Evolutionary conservation across 2,797 vertebrate genomes (phyloP).

Genomic region (Sebastes kiyomatsui): DNA sequence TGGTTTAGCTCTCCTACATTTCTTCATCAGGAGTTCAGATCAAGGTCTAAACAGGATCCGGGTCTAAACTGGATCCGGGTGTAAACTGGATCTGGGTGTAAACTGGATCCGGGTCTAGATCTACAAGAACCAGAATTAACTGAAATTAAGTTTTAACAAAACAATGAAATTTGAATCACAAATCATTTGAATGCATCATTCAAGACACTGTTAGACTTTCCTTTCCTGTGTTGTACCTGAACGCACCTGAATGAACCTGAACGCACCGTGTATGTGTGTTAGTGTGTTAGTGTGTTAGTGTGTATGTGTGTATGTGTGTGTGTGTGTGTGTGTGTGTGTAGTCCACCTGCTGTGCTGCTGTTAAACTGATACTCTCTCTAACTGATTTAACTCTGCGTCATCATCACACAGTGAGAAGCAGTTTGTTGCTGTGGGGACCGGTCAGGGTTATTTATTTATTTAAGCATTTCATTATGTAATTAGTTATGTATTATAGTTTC

Average conservation of each 20-base stretch:
- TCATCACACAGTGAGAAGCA: not conserved
- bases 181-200: not conserved
- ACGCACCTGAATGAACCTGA: not conserved
- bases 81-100: no score
- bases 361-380: conserved; percentile 6
- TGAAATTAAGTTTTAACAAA: no score
- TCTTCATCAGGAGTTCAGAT: not conserved
- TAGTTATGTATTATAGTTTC: no score
- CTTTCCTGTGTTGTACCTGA: not conserved
- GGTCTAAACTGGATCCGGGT: not conserved
- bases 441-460: no score
- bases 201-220: not conserved
- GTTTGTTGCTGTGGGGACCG: no score
- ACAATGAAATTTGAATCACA: not conserved
- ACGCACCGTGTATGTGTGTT: not conserved
- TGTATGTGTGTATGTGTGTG: not conserved
- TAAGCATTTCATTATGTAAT: no score
- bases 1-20: not conserved
- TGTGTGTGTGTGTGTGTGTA: conserved; percentile 3
- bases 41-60: no score
- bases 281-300: not conserved
- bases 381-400: not conserved
- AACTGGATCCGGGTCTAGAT: no score
- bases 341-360: conserved; percentile 22
- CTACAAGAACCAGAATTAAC: no score